phyloP scores from a whole-genome alignment of 2,797 vertebrate genomes.

The Limnodromus scolopaceus region DNA sequence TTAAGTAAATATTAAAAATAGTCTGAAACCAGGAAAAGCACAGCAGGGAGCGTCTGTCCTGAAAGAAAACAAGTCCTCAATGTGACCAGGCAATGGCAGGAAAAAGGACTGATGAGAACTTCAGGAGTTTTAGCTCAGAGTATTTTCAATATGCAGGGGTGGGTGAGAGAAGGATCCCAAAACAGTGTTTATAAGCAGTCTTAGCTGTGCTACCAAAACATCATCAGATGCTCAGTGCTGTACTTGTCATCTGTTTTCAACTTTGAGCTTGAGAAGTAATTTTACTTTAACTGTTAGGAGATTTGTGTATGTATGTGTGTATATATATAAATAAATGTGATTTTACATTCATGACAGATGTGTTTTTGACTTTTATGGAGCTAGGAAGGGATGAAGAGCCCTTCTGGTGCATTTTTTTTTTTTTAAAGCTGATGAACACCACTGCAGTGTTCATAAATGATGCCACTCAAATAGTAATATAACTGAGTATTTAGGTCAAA shows the following conservation, averaged over 20 bases:
- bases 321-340: not conserved
- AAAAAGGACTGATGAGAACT: not conserved
- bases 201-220: conserved; percentile 1
- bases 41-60: conserved; percentile 76
- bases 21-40: conserved; percentile 75
- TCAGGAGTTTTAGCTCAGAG: not conserved
- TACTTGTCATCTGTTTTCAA: conserved; percentile 21
- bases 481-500: not conserved
- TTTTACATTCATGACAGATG: conserved; percentile 30
- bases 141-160: not conserved
- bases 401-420: not conserved
- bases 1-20: conserved; percentile 80
- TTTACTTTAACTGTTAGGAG: conserved; percentile 1
- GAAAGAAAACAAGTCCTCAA: conserved; percentile 72
- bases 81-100: conserved; percentile 40
- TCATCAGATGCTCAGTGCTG: not conserved
- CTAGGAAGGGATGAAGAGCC: not conserved
- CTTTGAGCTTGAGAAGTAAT: conserved; percentile 9
- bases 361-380: conserved; percentile 2
- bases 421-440: not conserved
- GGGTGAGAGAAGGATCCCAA: not conserved
- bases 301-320: not conserved
- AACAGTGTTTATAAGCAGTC: not conserved
- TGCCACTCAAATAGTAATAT: not conserved
- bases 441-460: not conserved